Percentiles rank a stretch among this genome's conserved stretches.
These are phyloP conservation scores for Himalopsyche phryganea DNA, from an alignment of 1,140 invertebrate genomes.

Conservation along the genomic window DNA sequence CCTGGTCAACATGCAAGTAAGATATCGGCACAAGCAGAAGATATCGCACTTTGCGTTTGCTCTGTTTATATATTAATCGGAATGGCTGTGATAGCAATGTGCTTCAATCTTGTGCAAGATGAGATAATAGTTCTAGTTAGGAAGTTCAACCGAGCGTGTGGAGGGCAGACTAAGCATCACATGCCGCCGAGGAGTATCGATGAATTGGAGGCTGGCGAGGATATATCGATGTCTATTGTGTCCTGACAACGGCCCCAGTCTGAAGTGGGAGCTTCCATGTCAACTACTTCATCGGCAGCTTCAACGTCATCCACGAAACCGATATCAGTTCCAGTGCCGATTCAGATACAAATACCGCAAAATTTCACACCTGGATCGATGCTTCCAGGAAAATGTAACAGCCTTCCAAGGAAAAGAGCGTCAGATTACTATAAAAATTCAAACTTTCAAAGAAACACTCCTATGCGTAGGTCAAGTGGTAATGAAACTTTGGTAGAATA, in stretches of 20 bases:
- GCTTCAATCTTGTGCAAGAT: conserved; percentile 93
- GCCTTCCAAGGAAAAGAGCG: conserved; percentile 59
- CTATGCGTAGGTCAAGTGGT: conserved; percentile 61
- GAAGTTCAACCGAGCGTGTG: conserved; percentile 48
- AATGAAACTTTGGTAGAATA: conserved; percentile 69
- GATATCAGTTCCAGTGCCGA: conserved; percentile 41
- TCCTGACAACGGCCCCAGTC: conserved; percentile 62
- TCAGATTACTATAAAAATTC: conserved; percentile 42
- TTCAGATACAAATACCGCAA: conserved; percentile 45
- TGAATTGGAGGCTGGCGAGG: conserved; percentile 52
- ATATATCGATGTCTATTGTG: conserved; percentile 57
- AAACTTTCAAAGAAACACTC: conserved; percentile 62
- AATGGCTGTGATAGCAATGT: conserved; percentile 94
- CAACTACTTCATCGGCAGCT: conserved; percentile 19
- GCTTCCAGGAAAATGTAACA: conserved; percentile 56
- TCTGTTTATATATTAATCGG: conserved; percentile 90
- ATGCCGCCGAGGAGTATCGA: conserved; percentile 45
- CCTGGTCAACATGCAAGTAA: conserved; percentile 69
- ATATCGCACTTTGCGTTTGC: conserved; percentile 74
- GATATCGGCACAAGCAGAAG: conserved; percentile 62
- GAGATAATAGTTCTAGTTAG: conserved; percentile 72
- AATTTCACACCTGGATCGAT: conserved; percentile 48
- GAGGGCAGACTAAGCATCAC: conserved; percentile 38
- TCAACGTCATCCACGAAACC: conserved; percentile 41
- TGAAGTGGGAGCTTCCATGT: conserved; percentile 42